phyloP scores from a whole-genome alignment of 2,888 invertebrate genomes.

The Brachylomia viminalis region DNA sequence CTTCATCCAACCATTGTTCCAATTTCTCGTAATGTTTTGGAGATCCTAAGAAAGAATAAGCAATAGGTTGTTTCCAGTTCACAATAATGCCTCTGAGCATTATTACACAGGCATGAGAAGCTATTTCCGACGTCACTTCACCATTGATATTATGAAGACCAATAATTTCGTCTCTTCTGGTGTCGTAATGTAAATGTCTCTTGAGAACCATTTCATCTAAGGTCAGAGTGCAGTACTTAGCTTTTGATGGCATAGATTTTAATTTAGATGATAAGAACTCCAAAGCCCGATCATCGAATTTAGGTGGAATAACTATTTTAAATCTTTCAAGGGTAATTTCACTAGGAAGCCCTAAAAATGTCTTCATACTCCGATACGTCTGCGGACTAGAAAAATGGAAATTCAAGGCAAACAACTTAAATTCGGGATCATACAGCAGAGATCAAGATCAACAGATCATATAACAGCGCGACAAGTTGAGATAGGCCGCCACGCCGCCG shows the following conservation, averaged over 20 bases:
- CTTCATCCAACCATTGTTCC: conserved; percentile 61
- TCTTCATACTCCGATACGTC: conserved; percentile 59
- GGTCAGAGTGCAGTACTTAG: conserved; percentile 63
- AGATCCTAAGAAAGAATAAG: conserved; percentile 58
- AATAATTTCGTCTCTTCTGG: conserved; percentile 60
- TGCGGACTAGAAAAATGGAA: conserved; percentile 64
- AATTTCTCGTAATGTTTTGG: conserved; percentile 49
- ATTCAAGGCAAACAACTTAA: conserved; percentile 58
- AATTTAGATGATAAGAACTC: conserved; percentile 25
- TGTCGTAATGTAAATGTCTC: conserved; percentile 61
- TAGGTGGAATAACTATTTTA: conserved; percentile 43
- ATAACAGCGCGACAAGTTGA: too few species aligned
- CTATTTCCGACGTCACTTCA: conserved; percentile 41
- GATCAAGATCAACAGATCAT: too few species aligned
- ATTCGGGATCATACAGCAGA: conserved; percentile 4
- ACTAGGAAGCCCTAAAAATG: conserved; percentile 62
- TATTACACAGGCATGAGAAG: conserved; percentile 44
- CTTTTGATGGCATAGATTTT: conserved; percentile 34
- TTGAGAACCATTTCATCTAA: conserved; percentile 66
- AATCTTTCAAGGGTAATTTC: conserved; percentile 53
- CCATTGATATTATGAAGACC: conserved; percentile 67
- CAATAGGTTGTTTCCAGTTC: conserved; percentile 67
- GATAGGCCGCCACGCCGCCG: too few species aligned
- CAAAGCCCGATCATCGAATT: conserved; percentile 53
- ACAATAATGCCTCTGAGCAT: conserved; percentile 60